Percentiles rank a stretch among this genome's conserved stretches.
These are phyloP conservation scores for Drosophila greeni DNA, from an alignment of 2,888 invertebrate genomes.

Conservation along the genomic window DNA sequence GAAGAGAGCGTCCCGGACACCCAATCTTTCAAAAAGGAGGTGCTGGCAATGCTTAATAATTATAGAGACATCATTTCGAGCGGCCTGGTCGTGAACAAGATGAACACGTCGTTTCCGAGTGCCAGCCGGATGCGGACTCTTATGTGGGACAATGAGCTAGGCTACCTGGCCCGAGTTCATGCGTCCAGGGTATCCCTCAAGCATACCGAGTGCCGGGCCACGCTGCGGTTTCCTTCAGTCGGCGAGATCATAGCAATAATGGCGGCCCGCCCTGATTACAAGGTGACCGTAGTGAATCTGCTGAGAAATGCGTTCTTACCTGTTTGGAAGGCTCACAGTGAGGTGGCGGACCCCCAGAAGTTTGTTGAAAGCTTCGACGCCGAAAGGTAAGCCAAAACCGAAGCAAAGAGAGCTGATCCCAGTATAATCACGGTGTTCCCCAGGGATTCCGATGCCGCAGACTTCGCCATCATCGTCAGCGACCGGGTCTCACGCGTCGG, in stretches of 20 bases:
- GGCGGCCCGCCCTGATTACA: not conserved
- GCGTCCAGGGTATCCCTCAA: conserved; percentile 46
- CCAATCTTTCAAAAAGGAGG: too few relatives aligned
- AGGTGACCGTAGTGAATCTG: not conserved
- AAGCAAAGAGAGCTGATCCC: accelerated
- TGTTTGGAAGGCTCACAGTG: conserved; percentile 40
- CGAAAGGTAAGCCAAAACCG: conserved; percentile 24
- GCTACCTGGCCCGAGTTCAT: conserved; percentile 49
- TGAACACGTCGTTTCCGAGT: conserved; percentile 10
- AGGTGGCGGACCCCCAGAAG: conserved; percentile 12
- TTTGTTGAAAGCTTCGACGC: conserved; percentile 16
- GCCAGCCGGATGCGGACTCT: conserved; percentile 56
- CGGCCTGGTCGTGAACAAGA: conserved; percentile 16
- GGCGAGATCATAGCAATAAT: conserved; percentile 46
- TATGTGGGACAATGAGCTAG: conserved; percentile 61
- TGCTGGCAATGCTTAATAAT: conserved; percentile 32
- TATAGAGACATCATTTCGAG: conserved; percentile 45
- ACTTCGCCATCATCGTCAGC: conserved; percentile 45
- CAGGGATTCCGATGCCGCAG: conserved; percentile 20
- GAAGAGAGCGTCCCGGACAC: too few relatives aligned
- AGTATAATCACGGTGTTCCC: not conserved
- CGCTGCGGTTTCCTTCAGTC: conserved; percentile 41
- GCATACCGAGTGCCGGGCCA: conserved; percentile 47
- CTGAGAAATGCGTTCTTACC: conserved; percentile 15
- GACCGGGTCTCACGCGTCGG: conserved; percentile 64